phyloP scores from a whole-genome alignment of 2,113 vertebrate genomes.

The Lepus americanus region DNA sequence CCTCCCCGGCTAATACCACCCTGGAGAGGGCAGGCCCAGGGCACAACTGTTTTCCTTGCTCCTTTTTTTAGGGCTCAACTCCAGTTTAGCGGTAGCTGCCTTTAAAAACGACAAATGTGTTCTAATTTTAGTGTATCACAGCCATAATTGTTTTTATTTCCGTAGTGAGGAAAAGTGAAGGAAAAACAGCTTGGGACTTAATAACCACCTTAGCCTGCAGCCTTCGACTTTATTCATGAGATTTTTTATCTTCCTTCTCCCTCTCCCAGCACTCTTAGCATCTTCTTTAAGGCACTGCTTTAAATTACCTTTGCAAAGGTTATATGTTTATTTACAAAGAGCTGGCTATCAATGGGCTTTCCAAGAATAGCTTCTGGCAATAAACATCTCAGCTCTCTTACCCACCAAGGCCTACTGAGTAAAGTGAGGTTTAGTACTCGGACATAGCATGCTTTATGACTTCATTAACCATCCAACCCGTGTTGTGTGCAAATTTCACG shows the following conservation, averaged over 20 bases:
- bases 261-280: slow-evolving; percentile 83
- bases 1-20: slow-evolving; percentile 76
- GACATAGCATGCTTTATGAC: slow-evolving; percentile 85
- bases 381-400: slow-evolving; percentile 87
- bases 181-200: slow-evolving; percentile 90
- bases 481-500: slow-evolving; percentile 87
- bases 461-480: slow-evolving; percentile 88
- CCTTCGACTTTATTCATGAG: slow-evolving; percentile 90
- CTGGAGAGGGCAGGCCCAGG: slow-evolving; percentile 78
- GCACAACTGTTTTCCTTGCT: slow-evolving; percentile 79
- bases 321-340: slow-evolving; percentile 91
- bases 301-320: slow-evolving; percentile 91
- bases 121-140: slow-evolving; percentile 86
- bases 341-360: slow-evolving; percentile 84
- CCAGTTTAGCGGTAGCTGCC: slow-evolving; percentile 80
- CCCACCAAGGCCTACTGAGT: slow-evolving; percentile 83
- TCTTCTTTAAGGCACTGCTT: slow-evolving; percentile 88
- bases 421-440: slow-evolving; percentile 83
- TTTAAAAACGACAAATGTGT: slow-evolving; percentile 85
- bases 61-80: slow-evolving; percentile 73
- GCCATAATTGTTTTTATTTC: slow-evolving; percentile 90
- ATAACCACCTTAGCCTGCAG: slow-evolving; percentile 90
- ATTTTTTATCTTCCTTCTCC: slow-evolving; percentile 86
- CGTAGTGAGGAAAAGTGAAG: slow-evolving; percentile 82
- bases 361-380: slow-evolving; percentile 85